phyloP scores from a whole-genome alignment of 2,113 vertebrate genomes.

The Marmota monax region DNA sequence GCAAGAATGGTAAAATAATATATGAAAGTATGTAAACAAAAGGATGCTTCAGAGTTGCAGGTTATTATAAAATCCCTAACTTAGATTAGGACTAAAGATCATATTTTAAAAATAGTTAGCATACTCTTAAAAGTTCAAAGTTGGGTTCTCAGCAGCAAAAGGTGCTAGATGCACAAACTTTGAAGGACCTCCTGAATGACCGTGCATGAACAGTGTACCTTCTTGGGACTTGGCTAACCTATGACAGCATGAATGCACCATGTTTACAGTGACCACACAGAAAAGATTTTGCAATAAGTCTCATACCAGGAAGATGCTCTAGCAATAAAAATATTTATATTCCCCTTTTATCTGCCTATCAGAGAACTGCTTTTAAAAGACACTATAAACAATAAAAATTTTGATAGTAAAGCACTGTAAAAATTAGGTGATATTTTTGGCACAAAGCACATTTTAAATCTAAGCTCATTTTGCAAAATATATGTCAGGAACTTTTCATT shows the following conservation, averaged over 20 bases:
- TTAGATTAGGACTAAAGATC: slow-evolving; percentile 34
- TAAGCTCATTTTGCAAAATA: slow-evolving; percentile 73
- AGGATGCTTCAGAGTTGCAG: slow-evolving; percentile 71
- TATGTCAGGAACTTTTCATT: slow-evolving; percentile 71
- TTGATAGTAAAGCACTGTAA: slow-evolving; percentile 81
- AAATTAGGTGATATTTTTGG: slow-evolving; percentile 85
- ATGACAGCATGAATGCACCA: neutral
- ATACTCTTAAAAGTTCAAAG: slow-evolving; percentile 21
- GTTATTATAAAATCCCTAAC: slow-evolving; percentile 68
- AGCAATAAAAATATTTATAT: neutral
- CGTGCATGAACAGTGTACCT: neutral
- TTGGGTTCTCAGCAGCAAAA: slow-evolving; percentile 54
- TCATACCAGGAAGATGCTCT: slow-evolving; percentile 30
- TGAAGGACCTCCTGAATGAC: neutral
- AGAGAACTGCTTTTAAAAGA: slow-evolving; percentile 72
- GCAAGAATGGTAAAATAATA: slow-evolving; percentile 78
- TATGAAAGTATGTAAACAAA: slow-evolving; percentile 85
- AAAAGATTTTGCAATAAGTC: neutral
- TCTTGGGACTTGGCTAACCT: neutral
- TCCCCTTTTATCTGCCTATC: slow-evolving; percentile 68
- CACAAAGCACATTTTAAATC: slow-evolving; percentile 83
- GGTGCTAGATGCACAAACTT: neutral
- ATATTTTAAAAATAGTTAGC: slow-evolving; percentile 45
- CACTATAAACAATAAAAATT: slow-evolving; percentile 74
- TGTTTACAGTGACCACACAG: neutral